Percentiles rank a stretch among this genome's conserved stretches.
Conservation (phyloP, 2,113 vertebrate species). For the Pygoscelis adeliae region DNA sequence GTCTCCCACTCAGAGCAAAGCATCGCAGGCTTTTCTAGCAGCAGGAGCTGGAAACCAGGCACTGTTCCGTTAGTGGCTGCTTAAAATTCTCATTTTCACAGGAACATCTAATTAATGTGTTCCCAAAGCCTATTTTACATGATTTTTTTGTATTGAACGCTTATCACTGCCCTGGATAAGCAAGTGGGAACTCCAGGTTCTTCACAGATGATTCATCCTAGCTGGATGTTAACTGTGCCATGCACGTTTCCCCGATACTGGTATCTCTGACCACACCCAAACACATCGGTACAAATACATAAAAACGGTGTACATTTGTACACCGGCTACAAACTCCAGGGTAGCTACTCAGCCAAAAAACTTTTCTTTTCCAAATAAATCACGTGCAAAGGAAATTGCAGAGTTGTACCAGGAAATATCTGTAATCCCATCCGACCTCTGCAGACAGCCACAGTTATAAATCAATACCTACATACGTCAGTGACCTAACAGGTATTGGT, state of each 20-base stretch:
- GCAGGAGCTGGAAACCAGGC: not conserved
- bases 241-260: rapidly evolving
- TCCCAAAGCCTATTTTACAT: not conserved
- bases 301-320: rapidly evolving
- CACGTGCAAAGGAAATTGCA: not conserved
- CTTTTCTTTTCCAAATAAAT: not conserved
- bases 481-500: not conserved
- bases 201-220: not conserved
- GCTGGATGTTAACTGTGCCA: not conserved
- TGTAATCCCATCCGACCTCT: not conserved
- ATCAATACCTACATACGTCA: not conserved
- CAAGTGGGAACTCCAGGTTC: not conserved
- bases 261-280: not conserved
- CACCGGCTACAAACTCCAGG: too few species aligned
- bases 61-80: not conserved
- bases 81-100: not conserved
- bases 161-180: not conserved
- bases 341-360: not conserved
- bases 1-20: not conserved
- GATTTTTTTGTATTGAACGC: not conserved
- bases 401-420: not conserved
- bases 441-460: not conserved
- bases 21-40: not conserved
- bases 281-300: not conserved
- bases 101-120: not conserved